Base-by-base conservation (phyloP, 2,888 invertebrate species). In the Saturnia pavonia region DNA sequence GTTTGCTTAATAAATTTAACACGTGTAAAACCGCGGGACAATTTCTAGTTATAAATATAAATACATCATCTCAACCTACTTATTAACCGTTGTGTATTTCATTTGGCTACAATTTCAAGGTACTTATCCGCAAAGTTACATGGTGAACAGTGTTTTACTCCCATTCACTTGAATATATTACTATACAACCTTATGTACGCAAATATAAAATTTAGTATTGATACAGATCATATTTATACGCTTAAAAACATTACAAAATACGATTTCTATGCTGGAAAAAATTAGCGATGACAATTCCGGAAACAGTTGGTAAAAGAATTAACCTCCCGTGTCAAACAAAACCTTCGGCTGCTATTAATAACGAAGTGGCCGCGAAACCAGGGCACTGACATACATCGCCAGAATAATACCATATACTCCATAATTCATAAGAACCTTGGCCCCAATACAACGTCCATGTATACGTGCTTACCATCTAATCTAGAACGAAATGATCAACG, bases 381-480 rank as follows among this genome's bases (percentile, higher is more conserved):
- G 90, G 91, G 87, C 90, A 87, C 88, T 88, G 89, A 88, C 91
- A 91, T 81, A 92, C 89, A 91, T 91, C 84, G 88, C 85, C 90
- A 86, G 90, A 92, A 92, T 92, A 92, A 91, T 91, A 90, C 91
- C 91, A 91, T 92, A 90, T 88, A 89, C 88, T 92, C 91, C 91
- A 92, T 94, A 92, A 93, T 91, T 92, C 92, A 93, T 89, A 85
- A 86, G 84, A 86, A 85, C 92, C 93, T 94, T 92, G 92, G 91
- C 92, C 93, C 85, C 89, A 87, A 89, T 92, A 83, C 82, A 82
- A 81, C 80, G 80, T 81, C 79, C 78, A 77, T 65, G 11, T 11
- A 40, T 65, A 34, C 40, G 77, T 78, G 75, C 81, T 81, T 80
- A 82, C 80, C 82, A 82, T 78, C 76, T 68, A 74, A 82, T 78